These are phyloP conservation scores for Corythaixoides concolor DNA, from an alignment of 2,113 vertebrate species.

Conservation along the genomic window DNA sequence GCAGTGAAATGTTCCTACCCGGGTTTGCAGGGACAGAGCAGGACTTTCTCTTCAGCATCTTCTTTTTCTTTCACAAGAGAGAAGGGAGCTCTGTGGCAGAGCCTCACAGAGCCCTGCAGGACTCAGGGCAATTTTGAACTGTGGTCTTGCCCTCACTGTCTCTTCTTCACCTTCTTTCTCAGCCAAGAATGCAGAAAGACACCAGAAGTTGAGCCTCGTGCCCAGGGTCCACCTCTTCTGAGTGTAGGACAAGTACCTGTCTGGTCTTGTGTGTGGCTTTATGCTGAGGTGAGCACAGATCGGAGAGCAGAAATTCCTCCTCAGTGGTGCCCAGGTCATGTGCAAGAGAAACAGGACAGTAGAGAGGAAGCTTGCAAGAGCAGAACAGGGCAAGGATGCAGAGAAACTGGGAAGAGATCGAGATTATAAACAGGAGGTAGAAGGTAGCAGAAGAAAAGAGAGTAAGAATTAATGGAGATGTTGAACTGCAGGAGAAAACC, in stretches of 20 bases:
- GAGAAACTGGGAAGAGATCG: background rate
- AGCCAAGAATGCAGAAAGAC: background rate
- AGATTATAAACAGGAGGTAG: background rate
- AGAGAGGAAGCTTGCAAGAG: background rate
- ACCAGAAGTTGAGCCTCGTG: accelerated
- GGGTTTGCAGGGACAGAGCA: background rate
- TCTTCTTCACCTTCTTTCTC: background rate
- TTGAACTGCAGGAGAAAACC: background rate
- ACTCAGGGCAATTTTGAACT: background rate
- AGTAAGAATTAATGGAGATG: background rate
- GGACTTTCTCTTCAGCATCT: background rate
- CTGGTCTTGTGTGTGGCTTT: background rate
- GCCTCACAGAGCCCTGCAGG: background rate
- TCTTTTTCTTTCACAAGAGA: background rate
- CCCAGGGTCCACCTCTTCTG: background rate
- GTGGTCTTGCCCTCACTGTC: background rate
- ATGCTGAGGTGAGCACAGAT: background rate
- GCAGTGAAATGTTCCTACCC: background rate
- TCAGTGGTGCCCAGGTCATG: background rate
- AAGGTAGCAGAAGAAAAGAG: background rate
- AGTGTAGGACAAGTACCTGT: background rate
- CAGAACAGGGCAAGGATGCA: background rate
- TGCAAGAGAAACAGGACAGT: background rate
- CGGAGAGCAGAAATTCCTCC: background rate
- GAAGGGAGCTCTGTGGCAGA: background rate